Conservation (phyloP, 2,888 invertebrate species). For the Xanthia togata region DNA sequence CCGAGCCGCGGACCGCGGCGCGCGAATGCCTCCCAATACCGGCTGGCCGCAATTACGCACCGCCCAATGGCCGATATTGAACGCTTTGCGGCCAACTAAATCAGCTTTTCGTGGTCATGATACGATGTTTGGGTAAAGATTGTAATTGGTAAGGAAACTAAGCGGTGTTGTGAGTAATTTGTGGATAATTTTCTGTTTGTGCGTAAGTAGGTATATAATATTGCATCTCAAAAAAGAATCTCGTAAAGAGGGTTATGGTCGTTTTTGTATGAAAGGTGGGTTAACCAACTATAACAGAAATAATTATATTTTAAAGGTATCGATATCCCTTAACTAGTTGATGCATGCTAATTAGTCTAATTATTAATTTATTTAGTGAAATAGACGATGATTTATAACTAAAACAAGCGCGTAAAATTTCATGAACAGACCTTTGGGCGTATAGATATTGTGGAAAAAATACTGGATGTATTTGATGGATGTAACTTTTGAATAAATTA, state of each 20-base stretch:
- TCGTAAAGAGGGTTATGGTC: neutral
- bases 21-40: slow-evolving; percentile 45
- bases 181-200: slow-evolving; percentile 5
- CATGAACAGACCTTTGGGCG: too few species aligned
- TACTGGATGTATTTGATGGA: too few species aligned
- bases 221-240: too few species aligned
- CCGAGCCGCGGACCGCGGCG: slow-evolving; percentile 28
- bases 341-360: too few species aligned
- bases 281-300: neutral
- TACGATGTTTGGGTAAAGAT: slow-evolving; percentile 60
- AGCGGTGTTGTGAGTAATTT: slow-evolving; percentile 28
- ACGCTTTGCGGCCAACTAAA: slow-evolving; percentile 63
- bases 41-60: slow-evolving; percentile 51
- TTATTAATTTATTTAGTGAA: too few species aligned
- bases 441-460: too few species aligned
- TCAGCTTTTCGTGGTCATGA: slow-evolving; percentile 54
- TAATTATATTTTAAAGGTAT: neutral
- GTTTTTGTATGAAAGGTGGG: neutral
- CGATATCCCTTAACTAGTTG: too few species aligned
- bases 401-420: too few species aligned
- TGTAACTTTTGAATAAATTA: too few species aligned
- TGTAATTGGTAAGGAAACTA: slow-evolving; percentile 55
- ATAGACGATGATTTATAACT: too few species aligned
- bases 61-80: slow-evolving; percentile 50
- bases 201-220: neutral